Evolutionary conservation across 2,113 vertebrate species (phyloP).

Genomic region (Melanerpes aurifrons): DNA sequence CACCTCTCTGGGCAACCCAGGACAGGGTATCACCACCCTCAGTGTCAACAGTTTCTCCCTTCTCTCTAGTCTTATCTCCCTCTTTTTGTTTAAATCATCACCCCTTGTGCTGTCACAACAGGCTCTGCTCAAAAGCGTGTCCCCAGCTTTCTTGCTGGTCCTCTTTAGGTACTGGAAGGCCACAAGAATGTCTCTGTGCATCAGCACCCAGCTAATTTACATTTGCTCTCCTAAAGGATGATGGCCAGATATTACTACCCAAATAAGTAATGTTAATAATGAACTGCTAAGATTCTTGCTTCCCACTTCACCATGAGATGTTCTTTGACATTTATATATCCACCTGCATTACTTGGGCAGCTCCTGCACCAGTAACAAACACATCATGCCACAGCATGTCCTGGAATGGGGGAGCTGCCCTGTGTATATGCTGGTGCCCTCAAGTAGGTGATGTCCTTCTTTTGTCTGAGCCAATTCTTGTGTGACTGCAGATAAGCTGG

Average conservation of each 20-base stretch:
- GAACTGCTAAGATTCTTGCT: neutral
- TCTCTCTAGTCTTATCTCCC: neutral
- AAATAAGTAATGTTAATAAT: neutral
- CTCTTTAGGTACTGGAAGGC: neutral
- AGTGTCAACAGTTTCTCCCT: neutral
- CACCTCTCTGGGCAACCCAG: neutral
- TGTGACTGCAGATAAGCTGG: neutral
- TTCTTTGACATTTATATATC: neutral
- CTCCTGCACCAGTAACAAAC: neutral
- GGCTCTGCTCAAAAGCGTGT: too few species aligned
- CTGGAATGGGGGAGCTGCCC: neutral
- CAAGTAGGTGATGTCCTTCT: neutral
- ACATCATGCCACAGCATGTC: neutral
- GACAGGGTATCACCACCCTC: neutral
- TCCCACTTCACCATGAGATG: neutral
- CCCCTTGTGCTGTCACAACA: neutral
- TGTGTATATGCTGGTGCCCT: neutral
- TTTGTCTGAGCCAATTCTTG: neutral
- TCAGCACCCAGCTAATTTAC: neutral
- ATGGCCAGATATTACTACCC: neutral
- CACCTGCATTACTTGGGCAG: neutral
- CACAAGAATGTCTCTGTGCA: neutral
- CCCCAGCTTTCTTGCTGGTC: neutral
- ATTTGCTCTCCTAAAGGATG: neutral
- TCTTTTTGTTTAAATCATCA: neutral